Evolutionary conservation across 30 jellyfish, hydroid and myxozoan species (phyloP).

Genomic region (Turritopsis dohrnii): DNA sequence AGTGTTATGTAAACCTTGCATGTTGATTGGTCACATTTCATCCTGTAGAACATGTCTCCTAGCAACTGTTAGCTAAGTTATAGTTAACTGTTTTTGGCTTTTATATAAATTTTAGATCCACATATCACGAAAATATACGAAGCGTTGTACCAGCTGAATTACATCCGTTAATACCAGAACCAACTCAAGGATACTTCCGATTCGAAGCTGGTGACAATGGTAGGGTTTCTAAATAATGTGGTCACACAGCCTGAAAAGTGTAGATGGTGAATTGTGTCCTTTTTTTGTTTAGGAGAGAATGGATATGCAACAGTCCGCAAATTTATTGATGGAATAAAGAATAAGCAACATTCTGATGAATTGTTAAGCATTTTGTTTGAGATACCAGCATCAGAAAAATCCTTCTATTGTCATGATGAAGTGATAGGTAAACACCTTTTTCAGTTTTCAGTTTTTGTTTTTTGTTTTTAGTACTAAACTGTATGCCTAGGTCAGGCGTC

Average conservation of each 20-base stretch:
- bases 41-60: too few species aligned
- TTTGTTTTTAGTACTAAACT: too few species aligned
- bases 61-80: too few species aligned
- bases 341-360: slow-evolving; percentile 43
- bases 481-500: too few species aligned
- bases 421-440: slow-evolving; percentile 30
- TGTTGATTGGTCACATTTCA: too few species aligned
- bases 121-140: slow-evolving; percentile 32
- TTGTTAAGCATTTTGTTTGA: slow-evolving; percentile 52
- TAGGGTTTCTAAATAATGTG: slow-evolving; percentile 1
- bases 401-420: slow-evolving; percentile 41
- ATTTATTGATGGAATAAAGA: slow-evolving; percentile 72
- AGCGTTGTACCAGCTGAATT: slow-evolving; percentile 36
- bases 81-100: neutral
- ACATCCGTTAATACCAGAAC: slow-evolving; percentile 50
- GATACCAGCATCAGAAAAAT: slow-evolving; percentile 70
- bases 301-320: slow-evolving; percentile 71
- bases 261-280: neutral
- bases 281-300: slow-evolving; percentile 40
- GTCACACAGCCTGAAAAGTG: neutral
- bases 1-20: too few species aligned
- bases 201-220: slow-evolving; percentile 67
- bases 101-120: too few species aligned
- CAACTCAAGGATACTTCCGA: slow-evolving; percentile 82
- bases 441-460: too few species aligned